Base-by-base conservation (phyloP, 1,140 invertebrate genomes). In the Anastatus disparis region DNA sequence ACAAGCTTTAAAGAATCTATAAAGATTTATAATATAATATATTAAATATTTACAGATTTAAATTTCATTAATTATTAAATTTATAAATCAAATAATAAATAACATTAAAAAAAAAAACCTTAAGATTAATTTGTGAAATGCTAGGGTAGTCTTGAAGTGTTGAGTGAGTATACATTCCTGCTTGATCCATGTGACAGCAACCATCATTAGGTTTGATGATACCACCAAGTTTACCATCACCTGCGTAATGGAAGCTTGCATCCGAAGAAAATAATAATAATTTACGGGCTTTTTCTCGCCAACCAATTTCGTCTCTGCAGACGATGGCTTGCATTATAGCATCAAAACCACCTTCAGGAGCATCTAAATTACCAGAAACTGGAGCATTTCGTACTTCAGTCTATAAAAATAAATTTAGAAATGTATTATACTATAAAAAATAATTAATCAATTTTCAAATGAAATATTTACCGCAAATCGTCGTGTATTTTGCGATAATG, bases 321-420 rank as follows among this genome's bases (percentile, higher is more conserved):
- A 95, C 95, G 35, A 99, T 93, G 1, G 96, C 96, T 86, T 99
- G 98, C 95, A 99, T 99, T 50, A 99, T 94, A 9, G 97, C 98
- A 88, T 99, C 98, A 83, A 99, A 98, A 10, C 98, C 97, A 24
- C 98, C 98, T 85, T 99, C 98, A 0, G 98, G 98, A 6, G 96
- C 95, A 85, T 99, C 97, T 77, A 99, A 87, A 86, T 99, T 99
- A 44, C 97, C 97, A 7, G 97, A 99, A 2, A 99, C 94, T 58
- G 90, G 88, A 0, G 94, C 94, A 20, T 87, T 84, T 38, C 88
- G 86, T 22, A 96, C 94, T 78, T 94, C 88, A 77, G 85, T 88
- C 93, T 94, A 68, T 10, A 75, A 71, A 42, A 26, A 10, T 38
- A 52, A 17, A 22, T 31, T 52, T 31, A 17, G 13, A 17, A 24